A percentile compares a stretch with the other conserved stretches of the same genome.
phyloP scores from a whole-genome alignment of 2,797 vertebrate genomes.

The Simalia tracyae region DNA sequence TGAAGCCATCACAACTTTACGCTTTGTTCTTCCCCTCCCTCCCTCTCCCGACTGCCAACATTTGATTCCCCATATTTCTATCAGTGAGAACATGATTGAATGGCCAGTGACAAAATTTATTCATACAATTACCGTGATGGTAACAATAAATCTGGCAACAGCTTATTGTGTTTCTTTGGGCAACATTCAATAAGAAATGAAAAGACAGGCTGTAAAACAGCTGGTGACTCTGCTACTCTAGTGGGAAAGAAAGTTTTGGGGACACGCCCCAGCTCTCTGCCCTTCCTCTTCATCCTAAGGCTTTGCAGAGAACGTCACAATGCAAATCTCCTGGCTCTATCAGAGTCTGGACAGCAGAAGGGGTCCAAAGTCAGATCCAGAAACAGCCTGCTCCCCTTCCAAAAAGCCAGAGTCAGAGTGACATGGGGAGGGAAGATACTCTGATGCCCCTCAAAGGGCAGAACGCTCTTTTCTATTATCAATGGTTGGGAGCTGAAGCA shows the following conservation, averaged over 20 bases:
- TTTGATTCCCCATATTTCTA: constrained; percentile 33
- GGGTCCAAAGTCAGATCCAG: background rate
- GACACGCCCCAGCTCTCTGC: background rate
- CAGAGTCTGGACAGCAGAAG: background rate
- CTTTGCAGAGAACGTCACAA: background rate
- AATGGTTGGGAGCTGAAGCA: no score
- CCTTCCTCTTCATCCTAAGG: background rate
- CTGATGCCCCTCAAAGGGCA: no score
- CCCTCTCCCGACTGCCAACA: background rate
- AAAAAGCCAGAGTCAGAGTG: no score
- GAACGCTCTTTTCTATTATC: no score
- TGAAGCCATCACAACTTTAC: background rate
- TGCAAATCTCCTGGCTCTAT: background rate
- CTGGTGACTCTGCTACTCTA: constrained; percentile 35
- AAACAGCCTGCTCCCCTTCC: background rate
- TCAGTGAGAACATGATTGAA: constrained; percentile 56
- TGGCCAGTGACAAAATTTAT: constrained; percentile 61
- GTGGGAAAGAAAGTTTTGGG: background rate
- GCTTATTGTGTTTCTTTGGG: constrained; percentile 52
- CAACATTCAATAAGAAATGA: constrained; percentile 52
- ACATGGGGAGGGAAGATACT: no score
- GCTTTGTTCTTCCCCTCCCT: no score
- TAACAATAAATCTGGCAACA: constrained; percentile 58
- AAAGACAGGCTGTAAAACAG: constrained; percentile 42
- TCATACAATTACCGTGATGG: constrained; percentile 59